Evolutionary conservation across 2,113 vertebrate species (phyloP).

Genomic region (pig (Sus scrofa)): T2T-Sscrofa CM000821.6:43833001-43833500

Average conservation of each 20-base stretch:
- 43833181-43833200: neutral
- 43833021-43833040: no score
- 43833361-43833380: slow-evolving; percentile 5
- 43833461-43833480: neutral
- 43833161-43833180: slow-evolving; percentile 13
- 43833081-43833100: neutral
- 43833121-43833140: slow-evolving; percentile 13
- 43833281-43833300: slow-evolving; percentile 34
- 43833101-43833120: slow-evolving; percentile 15
- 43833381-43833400: neutral
- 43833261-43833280: neutral
- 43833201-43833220: neutral
- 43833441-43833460: neutral
- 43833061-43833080: neutral
- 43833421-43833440: neutral
- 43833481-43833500: neutral
- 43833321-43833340: neutral
- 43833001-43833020: no score
- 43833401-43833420: neutral
- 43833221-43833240: neutral
- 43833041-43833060: no score
- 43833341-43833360: neutral
- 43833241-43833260: neutral
- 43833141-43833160: neutral
- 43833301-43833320: slow-evolving; percentile 53